Evolutionary conservation across 2,888 invertebrate genomes (phyloP).

Genomic region (Stenolophus ochropezus): DNA sequence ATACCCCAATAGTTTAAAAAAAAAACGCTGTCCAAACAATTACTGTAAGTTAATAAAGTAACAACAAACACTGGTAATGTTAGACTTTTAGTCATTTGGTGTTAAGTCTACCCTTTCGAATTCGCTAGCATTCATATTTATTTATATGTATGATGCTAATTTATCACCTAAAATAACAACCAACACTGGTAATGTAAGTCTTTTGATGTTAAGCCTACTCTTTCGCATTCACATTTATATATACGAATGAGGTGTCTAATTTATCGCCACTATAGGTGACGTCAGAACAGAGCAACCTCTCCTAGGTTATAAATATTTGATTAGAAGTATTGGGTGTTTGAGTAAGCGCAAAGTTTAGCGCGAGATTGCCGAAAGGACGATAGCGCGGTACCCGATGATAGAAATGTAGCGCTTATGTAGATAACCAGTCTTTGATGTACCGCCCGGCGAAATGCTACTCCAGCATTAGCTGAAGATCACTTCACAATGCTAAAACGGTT

Average conservation of each 20-base stretch:
- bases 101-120: not conserved
- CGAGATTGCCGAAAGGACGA: conserved; percentile 17
- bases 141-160: not conserved
- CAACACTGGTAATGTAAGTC: too few relatives aligned
- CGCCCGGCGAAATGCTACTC: conserved; percentile 4
- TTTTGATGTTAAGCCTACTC: not conserved
- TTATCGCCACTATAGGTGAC: not conserved
- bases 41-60: too few relatives aligned
- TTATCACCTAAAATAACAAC: too few relatives aligned
- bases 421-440: conserved; percentile 33
- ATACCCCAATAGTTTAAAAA: too few relatives aligned
- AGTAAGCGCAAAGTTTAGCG: conserved; percentile 6
- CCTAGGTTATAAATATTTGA: not conserved
- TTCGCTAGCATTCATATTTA: conserved; percentile 7
- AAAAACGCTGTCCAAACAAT: too few relatives aligned
- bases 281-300: not conserved
- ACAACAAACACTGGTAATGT: too few relatives aligned
- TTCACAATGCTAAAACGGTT: not conserved
- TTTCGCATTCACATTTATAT: conserved; percentile 3
- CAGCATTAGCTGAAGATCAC: not conserved
- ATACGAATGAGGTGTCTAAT: not conserved
- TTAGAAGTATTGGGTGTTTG: not conserved
- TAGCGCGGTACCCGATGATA: conserved; percentile 5
- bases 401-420: conserved; percentile 9
- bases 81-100: too few relatives aligned